Conservation (phyloP, 64 coral and sea anemone genomes). For the Platygyra sinensis region DNA sequence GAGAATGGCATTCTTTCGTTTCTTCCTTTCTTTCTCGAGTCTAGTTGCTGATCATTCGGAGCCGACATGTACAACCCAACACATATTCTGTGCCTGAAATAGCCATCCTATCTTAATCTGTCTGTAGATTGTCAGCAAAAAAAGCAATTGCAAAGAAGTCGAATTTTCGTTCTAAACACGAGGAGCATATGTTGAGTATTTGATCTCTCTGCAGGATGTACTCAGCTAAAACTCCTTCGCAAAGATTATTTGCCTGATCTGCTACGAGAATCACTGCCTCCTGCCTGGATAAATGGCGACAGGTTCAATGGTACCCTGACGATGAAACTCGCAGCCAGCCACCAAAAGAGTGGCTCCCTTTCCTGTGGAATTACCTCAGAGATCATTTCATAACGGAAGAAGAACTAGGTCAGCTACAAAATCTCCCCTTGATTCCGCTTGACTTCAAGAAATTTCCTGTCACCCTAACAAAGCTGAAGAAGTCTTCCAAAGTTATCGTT, state of each 20-base stretch:
- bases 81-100: too few relatives aligned
- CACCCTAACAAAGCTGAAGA: too few relatives aligned
- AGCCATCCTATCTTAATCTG: too few relatives aligned
- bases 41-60: too few relatives aligned
- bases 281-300: constrained; percentile 31
- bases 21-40: too few relatives aligned
- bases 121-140: too few relatives aligned
- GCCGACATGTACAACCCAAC: too few relatives aligned
- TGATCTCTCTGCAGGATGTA: neutral
- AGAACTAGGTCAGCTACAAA: neutral
- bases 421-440: constrained; percentile 22
- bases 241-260: neutral
- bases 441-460: neutral
- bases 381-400: constrained; percentile 19
- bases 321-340: neutral
- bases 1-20: too few relatives aligned
- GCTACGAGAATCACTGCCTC: constrained; percentile 19
- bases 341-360: constrained; percentile 44
- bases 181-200: neutral
- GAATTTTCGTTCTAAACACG: too few relatives aligned
- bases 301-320: constrained; percentile 37
- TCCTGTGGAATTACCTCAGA: constrained; percentile 69
- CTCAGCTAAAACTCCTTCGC: constrained; percentile 21
- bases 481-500: too few relatives aligned
- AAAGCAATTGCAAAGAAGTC: too few relatives aligned